A percentile compares a stretch with the other conserved stretches of the same genome.
Evolutionary conservation across 2,888 invertebrate genomes (phyloP).

Genomic region (Nemotelus nigrinus): DNA sequence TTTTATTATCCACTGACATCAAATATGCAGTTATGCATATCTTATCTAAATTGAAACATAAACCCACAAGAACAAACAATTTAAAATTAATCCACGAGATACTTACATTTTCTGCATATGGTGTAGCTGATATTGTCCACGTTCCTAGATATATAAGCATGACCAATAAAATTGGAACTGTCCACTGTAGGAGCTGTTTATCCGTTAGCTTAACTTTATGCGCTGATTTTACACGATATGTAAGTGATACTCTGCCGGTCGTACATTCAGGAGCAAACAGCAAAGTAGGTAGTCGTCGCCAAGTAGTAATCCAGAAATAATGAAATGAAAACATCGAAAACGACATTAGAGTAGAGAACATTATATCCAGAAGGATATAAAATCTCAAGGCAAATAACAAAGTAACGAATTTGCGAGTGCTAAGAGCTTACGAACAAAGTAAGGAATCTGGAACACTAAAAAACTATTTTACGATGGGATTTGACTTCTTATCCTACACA

Average conservation of each 20-base stretch:
- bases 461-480: too few relatives aligned
- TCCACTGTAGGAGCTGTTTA: constrained; percentile 91
- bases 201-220: constrained; percentile 93
- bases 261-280: not conserved
- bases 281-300: not conserved
- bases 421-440: too few relatives aligned
- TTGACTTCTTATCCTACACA: too few relatives aligned
- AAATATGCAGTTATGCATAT: too few relatives aligned
- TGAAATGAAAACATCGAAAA: constrained; percentile 41
- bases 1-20: too few relatives aligned
- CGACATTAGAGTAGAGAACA: constrained; percentile 29
- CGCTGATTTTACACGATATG: constrained; percentile 92
- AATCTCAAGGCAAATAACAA: not conserved
- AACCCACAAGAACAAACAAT: not conserved
- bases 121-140: constrained; percentile 90
- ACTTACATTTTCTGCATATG: constrained; percentile 78
- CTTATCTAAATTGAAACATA: not conserved
- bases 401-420: not conserved
- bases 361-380: constrained; percentile 4
- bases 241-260: constrained; percentile 81
- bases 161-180: constrained; percentile 89
- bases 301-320: constrained; percentile 23
- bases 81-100: not conserved
- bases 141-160: constrained; percentile 89
- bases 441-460: too few relatives aligned